These are phyloP conservation scores for Leptogaster cylindrica DNA, from an alignment of 2,888 invertebrate species.

Conservation along the genomic window DNA sequence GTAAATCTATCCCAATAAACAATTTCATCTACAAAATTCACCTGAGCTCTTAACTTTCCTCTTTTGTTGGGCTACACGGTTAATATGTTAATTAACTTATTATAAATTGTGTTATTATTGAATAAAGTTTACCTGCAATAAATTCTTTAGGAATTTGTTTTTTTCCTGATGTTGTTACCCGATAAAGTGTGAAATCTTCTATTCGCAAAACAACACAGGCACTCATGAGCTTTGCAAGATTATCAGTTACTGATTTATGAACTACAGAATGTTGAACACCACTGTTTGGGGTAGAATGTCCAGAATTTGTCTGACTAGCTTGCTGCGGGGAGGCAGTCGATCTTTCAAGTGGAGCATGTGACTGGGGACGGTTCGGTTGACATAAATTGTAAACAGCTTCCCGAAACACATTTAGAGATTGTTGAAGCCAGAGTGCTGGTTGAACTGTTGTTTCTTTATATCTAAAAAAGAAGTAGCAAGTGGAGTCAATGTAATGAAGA, in stretches of 20 bases:
- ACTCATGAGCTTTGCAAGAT: conserved; percentile 87
- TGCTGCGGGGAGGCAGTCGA: conserved; percentile 53
- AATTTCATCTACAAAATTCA: conserved; percentile 52
- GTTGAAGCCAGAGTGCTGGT: conserved; percentile 85
- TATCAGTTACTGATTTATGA: conserved; percentile 60
- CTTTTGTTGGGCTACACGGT: conserved; percentile 65
- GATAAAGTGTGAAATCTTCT: conserved; percentile 88
- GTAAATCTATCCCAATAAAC: not conserved
- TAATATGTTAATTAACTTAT: conserved; percentile 5
- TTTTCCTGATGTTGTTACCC: conserved; percentile 78
- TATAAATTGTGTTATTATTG: not conserved
- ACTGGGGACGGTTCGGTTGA: conserved; percentile 66
- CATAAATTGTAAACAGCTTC: conserved; percentile 76
- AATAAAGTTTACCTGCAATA: conserved; percentile 67
- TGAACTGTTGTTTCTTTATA: conserved; percentile 80
- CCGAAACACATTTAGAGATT: conserved; percentile 81
- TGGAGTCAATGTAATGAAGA: not conserved
- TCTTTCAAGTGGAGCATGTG: conserved; percentile 60
- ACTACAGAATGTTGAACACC: conserved; percentile 38
- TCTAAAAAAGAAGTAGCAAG: conserved; percentile 50
- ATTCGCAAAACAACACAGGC: conserved; percentile 88
- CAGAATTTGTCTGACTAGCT: conserved; percentile 43
- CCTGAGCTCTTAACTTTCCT: conserved; percentile 64
- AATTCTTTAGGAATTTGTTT: conserved; percentile 82
- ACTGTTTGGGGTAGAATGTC: conserved; percentile 49